Evolutionary conservation across 1,140 invertebrate species (phyloP).

Genomic region (Ladona fulva): DNA sequence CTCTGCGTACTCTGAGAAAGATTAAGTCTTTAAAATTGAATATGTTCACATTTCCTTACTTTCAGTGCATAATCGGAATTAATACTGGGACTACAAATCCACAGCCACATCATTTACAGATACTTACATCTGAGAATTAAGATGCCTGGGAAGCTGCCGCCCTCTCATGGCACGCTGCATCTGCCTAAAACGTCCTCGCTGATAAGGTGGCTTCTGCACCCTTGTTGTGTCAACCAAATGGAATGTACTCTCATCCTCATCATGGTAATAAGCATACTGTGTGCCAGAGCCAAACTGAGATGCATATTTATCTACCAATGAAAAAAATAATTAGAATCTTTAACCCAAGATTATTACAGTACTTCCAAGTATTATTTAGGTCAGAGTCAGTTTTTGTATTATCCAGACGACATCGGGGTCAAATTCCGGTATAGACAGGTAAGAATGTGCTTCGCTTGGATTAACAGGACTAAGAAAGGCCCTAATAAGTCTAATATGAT

Average conservation of each 20-base stretch:
- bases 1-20: no score
- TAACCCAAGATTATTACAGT: no score
- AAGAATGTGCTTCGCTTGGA: no score
- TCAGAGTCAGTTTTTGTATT: no score
- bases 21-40: no score
- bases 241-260: conserved; percentile 98
- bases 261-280: conserved; percentile 95
- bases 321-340: no score
- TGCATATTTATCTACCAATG: conserved; percentile 81
- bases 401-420: no score
- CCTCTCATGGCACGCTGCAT: conserved; percentile 73
- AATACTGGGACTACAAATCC: conserved; percentile 20
- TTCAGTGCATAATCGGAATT: neutral
- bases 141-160: conserved; percentile 47
- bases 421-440: no score
- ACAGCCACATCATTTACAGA: conserved; percentile 42
- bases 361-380: no score
- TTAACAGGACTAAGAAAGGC: no score
- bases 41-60: no score
- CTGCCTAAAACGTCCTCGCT: conserved; percentile 74
- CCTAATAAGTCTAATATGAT: no score
- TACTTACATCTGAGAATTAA: conserved; percentile 47
- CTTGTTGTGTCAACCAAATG: conserved; percentile 92
- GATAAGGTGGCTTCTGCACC: conserved; percentile 82
- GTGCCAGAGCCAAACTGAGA: conserved; percentile 86